Conservation (phyloP, 2,113 vertebrate species). For the Donacobius atricapilla region DNA sequence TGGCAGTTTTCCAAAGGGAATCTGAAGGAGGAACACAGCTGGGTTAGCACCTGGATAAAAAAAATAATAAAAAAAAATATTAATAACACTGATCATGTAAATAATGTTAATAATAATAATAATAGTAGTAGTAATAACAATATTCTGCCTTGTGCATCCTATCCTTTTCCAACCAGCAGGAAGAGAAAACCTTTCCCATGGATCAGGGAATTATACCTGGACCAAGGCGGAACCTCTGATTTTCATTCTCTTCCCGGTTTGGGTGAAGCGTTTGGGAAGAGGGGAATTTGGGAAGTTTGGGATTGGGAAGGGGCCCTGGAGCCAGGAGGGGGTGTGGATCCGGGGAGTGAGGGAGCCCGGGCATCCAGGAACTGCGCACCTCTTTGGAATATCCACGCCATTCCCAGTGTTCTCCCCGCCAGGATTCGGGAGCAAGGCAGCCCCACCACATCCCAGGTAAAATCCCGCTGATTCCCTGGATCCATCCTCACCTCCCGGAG, state of each 20-base stretch:
- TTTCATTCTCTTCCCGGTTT: background rate
- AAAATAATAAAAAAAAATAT: too few relatives aligned
- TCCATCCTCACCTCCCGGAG: background rate
- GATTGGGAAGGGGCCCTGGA: background rate
- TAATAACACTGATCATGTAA: background rate
- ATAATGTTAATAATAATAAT: too few relatives aligned
- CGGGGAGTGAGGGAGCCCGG: background rate
- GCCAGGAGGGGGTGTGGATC: background rate
- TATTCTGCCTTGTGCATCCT: background rate
- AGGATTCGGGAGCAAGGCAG: background rate
- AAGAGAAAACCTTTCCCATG: background rate
- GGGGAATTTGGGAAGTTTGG: background rate
- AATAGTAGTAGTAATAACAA: background rate
- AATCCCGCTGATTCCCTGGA: background rate
- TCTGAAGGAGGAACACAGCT: background rate
- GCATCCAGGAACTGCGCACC: background rate
- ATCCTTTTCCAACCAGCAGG: background rate
- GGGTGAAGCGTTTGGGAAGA: background rate
- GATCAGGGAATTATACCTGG: background rate
- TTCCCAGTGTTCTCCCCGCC: too few relatives aligned
- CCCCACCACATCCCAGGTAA: too few relatives aligned
- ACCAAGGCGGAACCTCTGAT: background rate
- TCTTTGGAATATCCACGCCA: too few relatives aligned
- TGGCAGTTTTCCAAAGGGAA: background rate
- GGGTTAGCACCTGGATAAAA: background rate